Evolutionary conservation across 2,113 vertebrate species (phyloP), one percentile per base, ranked within the genome.

Genomic region (Eolophus roseicapilla): DNA sequence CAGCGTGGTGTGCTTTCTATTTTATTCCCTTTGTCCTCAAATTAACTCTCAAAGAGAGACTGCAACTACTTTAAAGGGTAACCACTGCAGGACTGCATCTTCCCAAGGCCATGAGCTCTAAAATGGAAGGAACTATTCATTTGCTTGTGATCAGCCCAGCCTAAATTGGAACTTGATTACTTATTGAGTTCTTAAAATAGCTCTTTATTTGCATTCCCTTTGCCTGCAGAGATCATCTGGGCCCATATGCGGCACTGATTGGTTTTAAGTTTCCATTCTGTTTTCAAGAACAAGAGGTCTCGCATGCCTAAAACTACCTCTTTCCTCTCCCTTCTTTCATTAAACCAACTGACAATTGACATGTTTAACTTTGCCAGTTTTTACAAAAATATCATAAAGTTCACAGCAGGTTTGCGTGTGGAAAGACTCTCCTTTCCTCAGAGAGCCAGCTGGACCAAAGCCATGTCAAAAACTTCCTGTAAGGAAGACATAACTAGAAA

Each of bases 151-250:
- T 47, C 81, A 87, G 74, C 47, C 55, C 77, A 88, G 73, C n/a
- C 78, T 86, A 76, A 90, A 93, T 77, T 59, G 46, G 82, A 43
- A 84, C 79, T 93, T 82, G 57, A 68, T 82, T 91, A 49, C 90
- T 94, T 86, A 67, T 1, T 67, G 84, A 92, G 69, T 64, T 95
- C 88, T 82, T 95, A 82, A 94, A 88, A 94, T 87, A 96, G 70
- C 83, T 71, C 64, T 88, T 86, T 78, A 70, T 95, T 90, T 93
- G 86, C 82, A 93, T 83, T 70, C 74, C 65, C 49, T 59, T 44
- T 47, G 68, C 77, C 76, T 88, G 75, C 59, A 94, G 85, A 93
- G 75, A 91, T 77, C 75, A 44, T 88, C 69, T 69, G 77, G 57
- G 52, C 64, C 41, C 53, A 37, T 55, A 17, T 39, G 84, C 62